A percentile compares a stretch with the other conserved stretches of the same genome.
phyloP scores from a whole-genome alignment of 2,113 vertebrate genomes.

The Chloebia gouldiae region DNA sequence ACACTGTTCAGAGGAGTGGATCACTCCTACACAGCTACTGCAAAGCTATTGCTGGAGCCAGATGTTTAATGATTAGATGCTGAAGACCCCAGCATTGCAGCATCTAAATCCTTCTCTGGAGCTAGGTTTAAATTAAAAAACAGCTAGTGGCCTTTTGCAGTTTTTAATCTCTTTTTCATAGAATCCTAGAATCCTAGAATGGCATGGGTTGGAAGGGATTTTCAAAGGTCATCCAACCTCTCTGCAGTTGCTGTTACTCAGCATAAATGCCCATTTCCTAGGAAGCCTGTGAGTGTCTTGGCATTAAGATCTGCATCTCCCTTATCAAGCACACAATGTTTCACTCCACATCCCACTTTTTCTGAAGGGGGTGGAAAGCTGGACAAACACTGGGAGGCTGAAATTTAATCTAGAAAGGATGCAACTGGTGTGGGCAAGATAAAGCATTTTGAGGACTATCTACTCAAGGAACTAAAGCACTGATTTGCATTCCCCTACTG shows the following conservation, averaged over 20 bases:
- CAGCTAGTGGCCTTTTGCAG: neutral
- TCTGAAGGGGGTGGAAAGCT: neutral
- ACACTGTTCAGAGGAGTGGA: neutral
- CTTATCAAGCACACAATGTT: neutral
- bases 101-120: neutral
- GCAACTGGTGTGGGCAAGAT: neutral
- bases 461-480: neutral
- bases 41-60: neutral
- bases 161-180: neutral
- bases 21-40: neutral
- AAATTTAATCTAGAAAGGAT: constrained; percentile 9
- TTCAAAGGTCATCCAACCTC: neutral
- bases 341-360: neutral
- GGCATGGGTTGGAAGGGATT: neutral
- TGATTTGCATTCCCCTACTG: neutral
- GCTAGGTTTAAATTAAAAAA: neutral
- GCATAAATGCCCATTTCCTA: neutral
- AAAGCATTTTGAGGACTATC: neutral
- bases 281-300: neutral
- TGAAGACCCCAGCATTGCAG: neutral
- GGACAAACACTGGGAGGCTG: neutral
- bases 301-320: neutral
- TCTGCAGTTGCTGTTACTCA: neutral
- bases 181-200: neutral
- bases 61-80: neutral